Conservation (phyloP, 2,888 invertebrate species). For the Chrysolina americana region DNA sequence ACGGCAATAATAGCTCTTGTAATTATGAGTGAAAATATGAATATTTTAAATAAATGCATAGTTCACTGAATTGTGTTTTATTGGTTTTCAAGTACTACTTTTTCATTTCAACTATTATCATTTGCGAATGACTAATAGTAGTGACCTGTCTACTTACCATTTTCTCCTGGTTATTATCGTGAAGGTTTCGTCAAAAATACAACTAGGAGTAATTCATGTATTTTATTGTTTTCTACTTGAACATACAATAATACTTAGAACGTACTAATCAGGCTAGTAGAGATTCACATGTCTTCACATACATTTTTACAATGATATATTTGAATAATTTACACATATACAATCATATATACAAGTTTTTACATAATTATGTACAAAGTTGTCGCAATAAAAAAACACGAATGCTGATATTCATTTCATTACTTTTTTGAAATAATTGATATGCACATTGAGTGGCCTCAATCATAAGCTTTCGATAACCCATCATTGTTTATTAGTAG, state of each 20-base stretch:
- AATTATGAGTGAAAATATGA: no score
- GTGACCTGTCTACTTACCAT: not conserved
- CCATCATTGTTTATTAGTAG: constrained; percentile 48
- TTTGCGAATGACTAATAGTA: no score
- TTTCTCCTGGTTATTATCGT: no score
- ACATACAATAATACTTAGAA: constrained; percentile 32
- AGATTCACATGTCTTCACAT: constrained; percentile 30
- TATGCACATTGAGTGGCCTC: constrained; percentile 45
- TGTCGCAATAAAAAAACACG: constrained; percentile 22
- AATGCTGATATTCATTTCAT: constrained; percentile 32
- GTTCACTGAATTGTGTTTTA: no score
- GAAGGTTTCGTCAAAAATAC: not conserved
- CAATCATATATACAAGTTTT: constrained; percentile 57
- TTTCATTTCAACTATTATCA: no score
- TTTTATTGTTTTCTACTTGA: constrained; percentile 27
- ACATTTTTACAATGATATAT: constrained; percentile 48
- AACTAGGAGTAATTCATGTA: not conserved
- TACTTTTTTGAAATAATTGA: not conserved
- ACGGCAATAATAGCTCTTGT: no score
- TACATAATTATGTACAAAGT: constrained; percentile 53
- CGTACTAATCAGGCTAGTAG: constrained; percentile 7
- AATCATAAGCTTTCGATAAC: constrained; percentile 54
- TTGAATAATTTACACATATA: constrained; percentile 58
- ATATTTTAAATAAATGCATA: no score
- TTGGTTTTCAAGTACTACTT: no score